A percentile compares a stretch with the other conserved stretches of the same genome.
Evolutionary conservation across 2,113 vertebrate genomes (phyloP).

Genomic region (Neotoma lepida): DNA sequence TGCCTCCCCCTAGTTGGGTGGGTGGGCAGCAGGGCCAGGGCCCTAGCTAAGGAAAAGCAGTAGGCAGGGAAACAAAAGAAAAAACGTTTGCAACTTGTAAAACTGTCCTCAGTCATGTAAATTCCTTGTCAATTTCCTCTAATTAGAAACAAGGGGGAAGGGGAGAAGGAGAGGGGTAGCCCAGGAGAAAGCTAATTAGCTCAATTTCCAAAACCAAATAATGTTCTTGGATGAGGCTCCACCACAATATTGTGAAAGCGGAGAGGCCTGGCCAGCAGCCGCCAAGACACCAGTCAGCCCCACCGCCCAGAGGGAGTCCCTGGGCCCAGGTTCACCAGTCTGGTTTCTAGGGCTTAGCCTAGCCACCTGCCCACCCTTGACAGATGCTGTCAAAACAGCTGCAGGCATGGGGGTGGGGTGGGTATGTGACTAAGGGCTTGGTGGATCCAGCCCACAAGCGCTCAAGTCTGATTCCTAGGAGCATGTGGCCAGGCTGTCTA

Average conservation of each 20-base stretch:
- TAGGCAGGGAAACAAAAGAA: not conserved
- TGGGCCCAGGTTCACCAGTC: not conserved
- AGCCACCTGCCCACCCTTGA: constrained; percentile 56
- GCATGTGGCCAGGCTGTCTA: not conserved
- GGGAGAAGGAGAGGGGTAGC: not conserved
- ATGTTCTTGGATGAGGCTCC: constrained; percentile 58
- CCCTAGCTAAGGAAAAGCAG: not conserved
- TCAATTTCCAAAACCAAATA: constrained; percentile 75
- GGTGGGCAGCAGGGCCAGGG: not conserved
- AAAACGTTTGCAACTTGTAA: constrained; percentile 47
- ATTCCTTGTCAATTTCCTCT: constrained; percentile 70
- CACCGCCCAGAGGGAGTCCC: not conserved
- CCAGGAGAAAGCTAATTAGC: constrained; percentile 65
- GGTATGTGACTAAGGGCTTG: not conserved
- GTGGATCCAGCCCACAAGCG: not conserved
- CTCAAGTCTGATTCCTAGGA: not conserved
- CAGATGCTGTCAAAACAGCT: constrained; percentile 44
- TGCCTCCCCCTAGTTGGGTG: not conserved
- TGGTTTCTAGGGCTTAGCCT: constrained; percentile 42
- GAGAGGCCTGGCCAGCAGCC: constrained; percentile 23
- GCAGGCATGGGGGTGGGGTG: not conserved
- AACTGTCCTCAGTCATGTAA: constrained; percentile 11
- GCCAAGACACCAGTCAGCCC: constrained; percentile 14
- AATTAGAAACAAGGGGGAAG: constrained; percentile 62
- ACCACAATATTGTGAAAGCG: constrained; percentile 58